Evolutionary conservation across 2,888 invertebrate genomes (phyloP).

Genomic region (Maniola hyperantus): DNA sequence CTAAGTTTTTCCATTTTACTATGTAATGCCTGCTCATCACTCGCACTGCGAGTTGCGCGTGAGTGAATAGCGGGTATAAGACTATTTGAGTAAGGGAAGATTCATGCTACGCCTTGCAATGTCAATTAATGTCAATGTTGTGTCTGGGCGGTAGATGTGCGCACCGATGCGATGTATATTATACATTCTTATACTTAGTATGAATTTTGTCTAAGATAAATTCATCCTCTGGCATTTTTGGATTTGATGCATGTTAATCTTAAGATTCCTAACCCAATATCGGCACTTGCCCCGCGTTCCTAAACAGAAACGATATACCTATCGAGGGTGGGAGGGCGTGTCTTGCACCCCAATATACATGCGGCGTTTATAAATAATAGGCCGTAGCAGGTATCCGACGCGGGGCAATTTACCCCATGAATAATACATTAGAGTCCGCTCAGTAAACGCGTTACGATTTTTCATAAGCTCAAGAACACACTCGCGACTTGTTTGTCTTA

Average conservation of each 20-base stretch:
- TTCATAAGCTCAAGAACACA: constrained; percentile 59
- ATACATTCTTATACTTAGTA: too few species aligned
- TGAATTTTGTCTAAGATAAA: not conserved
- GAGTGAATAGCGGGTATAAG: too few species aligned
- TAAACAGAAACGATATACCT: constrained; percentile 28
- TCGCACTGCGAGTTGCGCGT: too few species aligned
- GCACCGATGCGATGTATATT: too few species aligned
- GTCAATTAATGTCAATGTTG: too few species aligned
- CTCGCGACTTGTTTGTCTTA: not conserved
- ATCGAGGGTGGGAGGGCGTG: constrained; percentile 51
- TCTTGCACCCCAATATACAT: constrained; percentile 49
- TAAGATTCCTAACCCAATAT: constrained; percentile 4
- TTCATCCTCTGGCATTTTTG: not conserved
- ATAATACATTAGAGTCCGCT: constrained; percentile 76
- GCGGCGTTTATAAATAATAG: constrained; percentile 70
- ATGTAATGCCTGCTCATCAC: too few species aligned
- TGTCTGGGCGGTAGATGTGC: too few species aligned
- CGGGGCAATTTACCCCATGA: constrained; percentile 74
- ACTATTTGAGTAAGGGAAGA: too few species aligned
- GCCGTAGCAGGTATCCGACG: constrained; percentile 58
- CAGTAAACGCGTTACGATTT: constrained; percentile 80
- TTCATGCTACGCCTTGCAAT: too few species aligned
- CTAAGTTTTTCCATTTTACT: not conserved
- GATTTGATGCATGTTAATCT: not conserved
- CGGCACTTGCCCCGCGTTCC: not conserved